Base-by-base conservation (phyloP, 2,113 vertebrate species). In the Carettochelys insculpta region DNA sequence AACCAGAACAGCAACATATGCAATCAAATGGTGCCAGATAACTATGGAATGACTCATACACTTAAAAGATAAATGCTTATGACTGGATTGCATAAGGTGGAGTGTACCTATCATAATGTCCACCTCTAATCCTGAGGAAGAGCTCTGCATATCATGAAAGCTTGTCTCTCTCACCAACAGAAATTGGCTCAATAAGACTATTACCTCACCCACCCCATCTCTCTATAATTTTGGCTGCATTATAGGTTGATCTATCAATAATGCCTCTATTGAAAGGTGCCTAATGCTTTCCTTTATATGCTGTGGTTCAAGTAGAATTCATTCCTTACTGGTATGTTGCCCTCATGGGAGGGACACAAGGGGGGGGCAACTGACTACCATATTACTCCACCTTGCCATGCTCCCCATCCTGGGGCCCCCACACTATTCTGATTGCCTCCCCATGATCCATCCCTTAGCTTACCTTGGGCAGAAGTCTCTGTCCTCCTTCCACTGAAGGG, bases 1-100 rank as follows among this genome's bases (percentile, higher is more conserved):
- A 97, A 94, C 95, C 92, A 94, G 92, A 97, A 94, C 95, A 97
- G 96, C 97, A 97, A 95, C 94, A 95, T 92, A 90, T 94, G 95
- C 94, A 95, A 79, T 80, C 83, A 80, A 92, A 92, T 89, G 92
- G 92, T 95, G 92, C 92, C 82, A 85, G 83, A 92, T 79, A 90
- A 95, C 94, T 91, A 90, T 11, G 84, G 87, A 68, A 58, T 80
- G 52, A 91, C 89, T 92, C 92, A 78, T 2, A 50, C 11, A 78
- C 84, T 51, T 78, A 89, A 41, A 71, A 73, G 68, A 86, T 4
- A 45, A 58, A n/a, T 51, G 58, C 53, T 17, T n/a, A 65, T 9
- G n/a, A 82, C 76, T 87, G n/a, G 51, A 89, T 58, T 88, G 92
- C n/a, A 75, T 0, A 80, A 20, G 14, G 65, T 45, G 43, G 22